Conservation (phyloP, 2,888 invertebrate genomes). For the Apamea monoglypha region DNA sequence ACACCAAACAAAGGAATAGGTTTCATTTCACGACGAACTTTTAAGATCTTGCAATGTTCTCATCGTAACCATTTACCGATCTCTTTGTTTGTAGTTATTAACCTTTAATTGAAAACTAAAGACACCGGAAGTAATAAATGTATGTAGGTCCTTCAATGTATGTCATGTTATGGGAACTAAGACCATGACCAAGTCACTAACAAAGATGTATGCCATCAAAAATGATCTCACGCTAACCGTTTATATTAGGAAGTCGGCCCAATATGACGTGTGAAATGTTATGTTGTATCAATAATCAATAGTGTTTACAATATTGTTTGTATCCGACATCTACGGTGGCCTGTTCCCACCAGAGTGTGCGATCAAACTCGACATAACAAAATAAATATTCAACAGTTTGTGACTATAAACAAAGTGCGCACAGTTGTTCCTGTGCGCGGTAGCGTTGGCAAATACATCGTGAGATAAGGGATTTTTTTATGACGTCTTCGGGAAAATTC, state of each 20-base stretch:
- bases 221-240: constrained; percentile 56
- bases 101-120: constrained; percentile 14
- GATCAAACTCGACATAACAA: constrained; percentile 86
- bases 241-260: constrained; percentile 59
- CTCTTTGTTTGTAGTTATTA: constrained; percentile 8
- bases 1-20: constrained; percentile 33
- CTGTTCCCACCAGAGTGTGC: constrained; percentile 87
- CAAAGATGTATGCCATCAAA: constrained; percentile 31
- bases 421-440: constrained; percentile 79
- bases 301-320: constrained; percentile 76
- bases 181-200: constrained; percentile 6
- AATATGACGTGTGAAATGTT: constrained; percentile 64
- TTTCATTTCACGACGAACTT: neutral
- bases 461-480: neutral
- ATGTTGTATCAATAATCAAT: constrained; percentile 69
- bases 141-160: constrained; percentile 4
- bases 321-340: constrained; percentile 69
- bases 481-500: constrained; percentile 1
- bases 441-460: constrained; percentile 70
- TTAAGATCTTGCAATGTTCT: neutral
- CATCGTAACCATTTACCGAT: constrained; percentile 1
- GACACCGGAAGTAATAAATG: constrained; percentile 1
- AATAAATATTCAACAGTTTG: constrained; percentile 89
- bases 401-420: constrained; percentile 85
- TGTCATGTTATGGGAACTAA: constrained; percentile 34